phyloP scores from a whole-genome alignment of 2,888 invertebrate genomes.

The Girardia tigrina region DNA sequence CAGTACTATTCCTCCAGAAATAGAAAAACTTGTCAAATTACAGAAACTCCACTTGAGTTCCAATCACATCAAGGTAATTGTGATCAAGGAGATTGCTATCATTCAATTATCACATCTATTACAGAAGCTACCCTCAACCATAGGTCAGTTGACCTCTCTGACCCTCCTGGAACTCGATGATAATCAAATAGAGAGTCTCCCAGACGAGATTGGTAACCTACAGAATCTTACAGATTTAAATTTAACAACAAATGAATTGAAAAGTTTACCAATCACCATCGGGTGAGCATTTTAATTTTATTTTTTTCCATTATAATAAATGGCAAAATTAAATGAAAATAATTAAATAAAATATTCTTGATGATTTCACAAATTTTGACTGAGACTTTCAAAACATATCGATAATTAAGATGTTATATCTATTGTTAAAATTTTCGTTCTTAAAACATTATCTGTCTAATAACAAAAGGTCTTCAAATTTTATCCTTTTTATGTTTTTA shows the following conservation, averaged over 20 bases:
- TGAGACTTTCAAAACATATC: too few relatives aligned
- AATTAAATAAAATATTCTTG: too few relatives aligned
- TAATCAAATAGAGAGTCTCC: slow-evolving; percentile 84
- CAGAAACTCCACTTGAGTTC: slow-evolving; percentile 90
- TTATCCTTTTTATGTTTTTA: too few relatives aligned
- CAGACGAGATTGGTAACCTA: slow-evolving; percentile 84
- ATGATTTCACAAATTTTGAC: too few relatives aligned
- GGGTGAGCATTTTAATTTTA: too few relatives aligned
- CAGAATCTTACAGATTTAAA: slow-evolving; percentile 79
- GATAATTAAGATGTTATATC: too few relatives aligned
- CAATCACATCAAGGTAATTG: slow-evolving; percentile 65
- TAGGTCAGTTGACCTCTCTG: slow-evolving; percentile 81
- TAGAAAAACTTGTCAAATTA: slow-evolving; percentile 78
- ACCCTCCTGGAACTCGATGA: slow-evolving; percentile 91
- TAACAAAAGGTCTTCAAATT: too few relatives aligned
- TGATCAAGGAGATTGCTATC: too few relatives aligned
- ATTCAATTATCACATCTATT: slow-evolving; percentile 38
- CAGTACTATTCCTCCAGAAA: slow-evolving; percentile 84
- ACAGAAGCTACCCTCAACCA: slow-evolving; percentile 71
- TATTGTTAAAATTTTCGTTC: too few relatives aligned
- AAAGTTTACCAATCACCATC: slow-evolving; percentile 78
- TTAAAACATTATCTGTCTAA: too few relatives aligned
- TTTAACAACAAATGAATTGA: slow-evolving; percentile 86
- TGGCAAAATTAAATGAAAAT: too few relatives aligned
- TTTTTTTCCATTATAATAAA: too few relatives aligned